phyloP scores from a whole-genome alignment of 2,888 invertebrate genomes.

The Cataglyphis altisquamis region DNA sequence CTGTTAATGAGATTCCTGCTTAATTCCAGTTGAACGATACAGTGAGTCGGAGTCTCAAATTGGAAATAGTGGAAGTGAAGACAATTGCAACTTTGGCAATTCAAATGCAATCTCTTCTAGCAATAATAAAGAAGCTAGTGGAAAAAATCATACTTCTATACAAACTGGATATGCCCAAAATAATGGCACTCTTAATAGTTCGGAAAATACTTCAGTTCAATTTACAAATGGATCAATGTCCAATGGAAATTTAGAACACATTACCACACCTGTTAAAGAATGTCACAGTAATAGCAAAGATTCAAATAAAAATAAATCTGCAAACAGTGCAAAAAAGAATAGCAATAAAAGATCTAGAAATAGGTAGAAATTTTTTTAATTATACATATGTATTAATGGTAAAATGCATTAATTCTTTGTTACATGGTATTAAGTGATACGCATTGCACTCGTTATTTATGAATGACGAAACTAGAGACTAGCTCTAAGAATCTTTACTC shows the following conservation, averaged over 20 bases:
- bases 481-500: neutral
- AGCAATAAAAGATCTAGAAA: slow-evolving; percentile 94
- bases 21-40: slow-evolving; percentile 91
- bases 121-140: slow-evolving; percentile 83
- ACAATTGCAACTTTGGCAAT: slow-evolving; percentile 86
- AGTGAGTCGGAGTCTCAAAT: slow-evolving; percentile 96
- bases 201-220: slow-evolving; percentile 79
- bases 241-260: slow-evolving; percentile 89
- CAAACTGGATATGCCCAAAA: slow-evolving; percentile 83
- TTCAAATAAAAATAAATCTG: slow-evolving; percentile 85
- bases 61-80: slow-evolving; percentile 87
- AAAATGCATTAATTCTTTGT: neutral
- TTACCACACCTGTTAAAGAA: slow-evolving; percentile 87
- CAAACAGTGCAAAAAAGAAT: slow-evolving; percentile 90
- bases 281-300: slow-evolving; percentile 86
- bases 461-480: neutral
- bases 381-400: neutral
- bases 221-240: slow-evolving; percentile 84
- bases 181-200: slow-evolving; percentile 81
- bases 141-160: slow-evolving; percentile 84
- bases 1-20: slow-evolving; percentile 80
- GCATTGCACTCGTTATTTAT: neutral
- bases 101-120: slow-evolving; percentile 81
- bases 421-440: neutral
- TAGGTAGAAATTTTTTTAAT: slow-evolving; percentile 87